phyloP scores from a whole-genome alignment of 1,140 invertebrate species.

The Colletes gigas region DNA sequence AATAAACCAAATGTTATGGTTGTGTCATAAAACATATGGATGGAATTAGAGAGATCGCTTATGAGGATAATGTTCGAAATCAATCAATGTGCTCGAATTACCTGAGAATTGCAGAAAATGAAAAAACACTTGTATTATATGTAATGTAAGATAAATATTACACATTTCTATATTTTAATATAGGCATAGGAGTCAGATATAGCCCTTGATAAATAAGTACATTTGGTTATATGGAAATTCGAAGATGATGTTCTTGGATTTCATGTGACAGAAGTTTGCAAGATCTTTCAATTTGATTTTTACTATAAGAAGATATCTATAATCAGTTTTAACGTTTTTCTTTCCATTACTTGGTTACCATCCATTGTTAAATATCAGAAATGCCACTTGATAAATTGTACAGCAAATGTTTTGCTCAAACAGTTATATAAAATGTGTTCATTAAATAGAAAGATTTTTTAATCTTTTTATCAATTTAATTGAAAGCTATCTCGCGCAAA shows the following conservation, averaged over 20 bases:
- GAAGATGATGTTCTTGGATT: slow-evolving; percentile 13
- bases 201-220: slow-evolving; percentile 5
- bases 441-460: neutral
- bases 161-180: slow-evolving; percentile 14
- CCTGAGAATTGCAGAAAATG: neutral
- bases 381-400: slow-evolving; percentile 33
- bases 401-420: slow-evolving; percentile 20
- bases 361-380: slow-evolving; percentile 42
- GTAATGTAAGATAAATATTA: neutral
- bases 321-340: slow-evolving; percentile 25
- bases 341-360: slow-evolving; percentile 22
- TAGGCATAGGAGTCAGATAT: neutral
- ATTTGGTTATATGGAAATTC: slow-evolving; percentile 23
- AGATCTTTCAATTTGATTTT: slow-evolving; percentile 26
- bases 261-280: slow-evolving; percentile 7
- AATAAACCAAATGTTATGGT: neutral
- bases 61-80: neutral
- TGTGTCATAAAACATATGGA: neutral
- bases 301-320: slow-evolving; percentile 2
- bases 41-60: neutral
- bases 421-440: neutral
- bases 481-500: neutral
- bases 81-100: neutral
- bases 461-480: slow-evolving; percentile 4
- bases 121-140: slow-evolving; percentile 4